These are phyloP conservation scores for Cariama cristata DNA, from an alignment of 2,113 vertebrate genomes.

Conservation along the genomic window DNA sequence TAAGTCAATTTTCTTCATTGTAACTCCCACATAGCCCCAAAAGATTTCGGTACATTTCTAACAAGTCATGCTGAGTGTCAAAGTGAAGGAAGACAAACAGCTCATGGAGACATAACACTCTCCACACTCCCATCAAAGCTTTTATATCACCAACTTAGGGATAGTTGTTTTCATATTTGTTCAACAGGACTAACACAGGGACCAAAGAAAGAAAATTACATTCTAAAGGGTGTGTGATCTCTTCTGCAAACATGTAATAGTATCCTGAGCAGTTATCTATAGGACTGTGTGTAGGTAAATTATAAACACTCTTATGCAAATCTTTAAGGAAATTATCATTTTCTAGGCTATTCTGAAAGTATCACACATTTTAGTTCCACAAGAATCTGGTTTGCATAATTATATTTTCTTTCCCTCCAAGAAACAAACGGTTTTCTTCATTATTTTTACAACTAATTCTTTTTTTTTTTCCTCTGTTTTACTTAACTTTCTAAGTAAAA, in stretches of 20 bases:
- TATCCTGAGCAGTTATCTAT: neutral
- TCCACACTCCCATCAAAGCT: neutral
- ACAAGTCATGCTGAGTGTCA: neutral
- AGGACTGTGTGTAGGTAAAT: neutral
- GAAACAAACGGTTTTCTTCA: neutral
- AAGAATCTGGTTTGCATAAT: neutral
- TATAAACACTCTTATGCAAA: neutral
- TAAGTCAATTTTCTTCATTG: neutral
- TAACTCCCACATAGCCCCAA: neutral
- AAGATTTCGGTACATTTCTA: neutral
- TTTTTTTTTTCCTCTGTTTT: neutral
- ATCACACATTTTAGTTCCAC: neutral
- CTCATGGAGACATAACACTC: neutral
- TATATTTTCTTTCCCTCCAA: neutral
- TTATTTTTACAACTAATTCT: neutral
- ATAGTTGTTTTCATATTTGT: neutral
- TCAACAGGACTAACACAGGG: neutral
- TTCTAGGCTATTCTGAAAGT: neutral
- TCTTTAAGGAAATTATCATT: neutral
- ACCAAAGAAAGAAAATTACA: neutral
- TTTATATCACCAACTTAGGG: neutral
- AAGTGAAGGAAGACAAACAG: neutral
- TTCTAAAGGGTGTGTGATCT: neutral
- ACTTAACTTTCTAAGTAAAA: neutral
- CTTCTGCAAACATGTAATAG: neutral